phyloP scores from a whole-genome alignment of 2,797 vertebrate genomes.

The Falco biarmicus region DNA sequence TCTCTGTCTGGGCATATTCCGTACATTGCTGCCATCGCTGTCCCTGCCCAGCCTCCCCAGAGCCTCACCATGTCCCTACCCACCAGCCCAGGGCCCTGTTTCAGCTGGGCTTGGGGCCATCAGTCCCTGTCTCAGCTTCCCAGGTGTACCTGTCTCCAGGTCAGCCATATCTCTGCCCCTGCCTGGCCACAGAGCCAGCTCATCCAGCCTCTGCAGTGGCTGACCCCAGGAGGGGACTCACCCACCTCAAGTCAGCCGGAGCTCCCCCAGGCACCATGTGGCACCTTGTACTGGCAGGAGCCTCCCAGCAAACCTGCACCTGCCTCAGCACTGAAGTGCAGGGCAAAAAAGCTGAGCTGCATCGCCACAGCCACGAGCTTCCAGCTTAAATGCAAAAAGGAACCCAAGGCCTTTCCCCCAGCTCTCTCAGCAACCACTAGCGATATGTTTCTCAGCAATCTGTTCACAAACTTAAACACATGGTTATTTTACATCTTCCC shows the following conservation, averaged over 20 bases:
- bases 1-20: not conserved
- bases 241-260: not conserved
- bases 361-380: not conserved
- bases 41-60: not conserved
- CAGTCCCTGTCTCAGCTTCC: not conserved
- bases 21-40: not conserved
- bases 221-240: not conserved
- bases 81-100: not conserved
- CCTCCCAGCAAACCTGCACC: not conserved
- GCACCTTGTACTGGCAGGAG: fast-evolving
- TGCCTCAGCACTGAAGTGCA: not conserved
- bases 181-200: not conserved
- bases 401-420: not conserved
- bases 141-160: not conserved
- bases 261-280: not conserved
- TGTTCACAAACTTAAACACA: not conserved
- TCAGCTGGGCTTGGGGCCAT: not conserved
- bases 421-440: not conserved
- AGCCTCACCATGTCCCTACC: not conserved
- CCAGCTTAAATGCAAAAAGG: not conserved
- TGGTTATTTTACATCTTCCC: not conserved
- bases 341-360: not conserved
- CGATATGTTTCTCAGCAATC: not conserved
- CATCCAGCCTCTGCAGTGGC: not conserved
- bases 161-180: not conserved